Conservation (phyloP, 1,140 invertebrate genomes). For the Scaptomyza montana region DNA sequence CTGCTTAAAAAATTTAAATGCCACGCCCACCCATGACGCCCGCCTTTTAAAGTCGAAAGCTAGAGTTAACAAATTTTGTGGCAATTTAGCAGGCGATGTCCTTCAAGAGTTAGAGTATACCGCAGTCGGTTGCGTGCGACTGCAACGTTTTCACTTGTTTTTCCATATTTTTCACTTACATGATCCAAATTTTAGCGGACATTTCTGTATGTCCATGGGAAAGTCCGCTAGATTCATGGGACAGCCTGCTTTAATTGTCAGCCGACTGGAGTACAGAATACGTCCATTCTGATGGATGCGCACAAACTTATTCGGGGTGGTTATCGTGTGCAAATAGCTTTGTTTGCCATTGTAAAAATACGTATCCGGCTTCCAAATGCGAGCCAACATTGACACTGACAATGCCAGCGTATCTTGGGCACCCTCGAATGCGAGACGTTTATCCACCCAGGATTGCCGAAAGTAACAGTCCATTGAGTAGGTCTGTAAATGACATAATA, state of each 20-base stretch:
- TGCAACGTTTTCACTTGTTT: too few species aligned
- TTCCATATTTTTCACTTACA: constrained; percentile 87
- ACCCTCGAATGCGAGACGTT: constrained; percentile 88
- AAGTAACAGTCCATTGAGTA: constrained; percentile 97
- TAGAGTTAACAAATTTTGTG: too few species aligned
- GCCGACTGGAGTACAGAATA: constrained; percentile 92
- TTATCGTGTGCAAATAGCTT: constrained; percentile 94
- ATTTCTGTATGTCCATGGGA: constrained; percentile 95
- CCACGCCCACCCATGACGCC: too few species aligned
- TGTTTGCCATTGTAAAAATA: constrained; percentile 94
- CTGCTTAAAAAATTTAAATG: too few species aligned
- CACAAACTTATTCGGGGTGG: constrained; percentile 95
- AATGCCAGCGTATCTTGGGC: constrained; percentile 88
- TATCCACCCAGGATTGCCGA: constrained; percentile 91
- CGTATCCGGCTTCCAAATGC: constrained; percentile 96
- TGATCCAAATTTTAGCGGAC: constrained; percentile 93
- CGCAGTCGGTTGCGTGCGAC: too few species aligned
- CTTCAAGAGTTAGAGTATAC: too few species aligned
- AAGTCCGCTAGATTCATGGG: constrained; percentile 96
- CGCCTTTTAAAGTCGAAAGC: too few species aligned
- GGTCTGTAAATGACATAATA: constrained; percentile 86
- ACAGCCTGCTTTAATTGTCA: constrained; percentile 96
- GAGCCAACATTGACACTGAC: constrained; percentile 90
- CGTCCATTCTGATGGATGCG: constrained; percentile 91
- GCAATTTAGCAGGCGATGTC: too few species aligned